Base-by-base conservation (phyloP, 35 echinoderm and acorn worm genomes). In the Apostichopus parvimensis region DNA sequence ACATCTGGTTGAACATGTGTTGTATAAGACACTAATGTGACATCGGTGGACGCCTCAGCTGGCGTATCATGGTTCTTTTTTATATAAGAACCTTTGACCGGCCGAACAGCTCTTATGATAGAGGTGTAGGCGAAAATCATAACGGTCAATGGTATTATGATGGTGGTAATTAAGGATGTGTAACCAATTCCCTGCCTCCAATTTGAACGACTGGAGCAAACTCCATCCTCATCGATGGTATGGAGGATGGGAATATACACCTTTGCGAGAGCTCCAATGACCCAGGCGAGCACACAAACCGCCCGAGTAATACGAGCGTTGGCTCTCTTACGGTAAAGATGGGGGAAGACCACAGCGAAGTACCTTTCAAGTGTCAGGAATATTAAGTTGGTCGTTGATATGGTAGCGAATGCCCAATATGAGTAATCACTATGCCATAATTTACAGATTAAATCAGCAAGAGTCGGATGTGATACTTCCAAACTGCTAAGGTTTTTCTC, bases 51-150 rank as follows among this genome's bases (percentile, higher is more conserved):
- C 34, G 53, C 22, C 5, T 45, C 2, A 53, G 34, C 25, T 25
- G 28, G 3, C 8, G 79, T 53, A 14, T 25, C 54, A n/a, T 82
- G 17, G 24, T 9, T 14, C 14, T 80, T 26, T 14, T 12, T 45
- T 5, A 45, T 26, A 13, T 25, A 56, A 8, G 52, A 3, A 7
- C 53, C 54, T 6, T n/a, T 87, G 9, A 59, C 13, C 59, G 57
- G 57, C 25, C 57, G 54, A 15, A 87, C 3, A 5, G 9, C 22
- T 8, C 57, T 14, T 65, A 87, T 20, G 9, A 87, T 87, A 11
- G 85, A 87, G 25, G 59, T 66, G 25, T 87, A 87, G 15, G 64
- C 11, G 22, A 87, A 87, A n/a, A 71, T 56, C 85, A 87, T 87
- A 59, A 87, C 54, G 5, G 3, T 3, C 9, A 87, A 52, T 22